Percentiles rank a stretch among this genome's conserved stretches.
These are phyloP conservation scores for Tetrax tetrax DNA, from an alignment of 2,113 vertebrate genomes.

Conservation along the genomic window DNA sequence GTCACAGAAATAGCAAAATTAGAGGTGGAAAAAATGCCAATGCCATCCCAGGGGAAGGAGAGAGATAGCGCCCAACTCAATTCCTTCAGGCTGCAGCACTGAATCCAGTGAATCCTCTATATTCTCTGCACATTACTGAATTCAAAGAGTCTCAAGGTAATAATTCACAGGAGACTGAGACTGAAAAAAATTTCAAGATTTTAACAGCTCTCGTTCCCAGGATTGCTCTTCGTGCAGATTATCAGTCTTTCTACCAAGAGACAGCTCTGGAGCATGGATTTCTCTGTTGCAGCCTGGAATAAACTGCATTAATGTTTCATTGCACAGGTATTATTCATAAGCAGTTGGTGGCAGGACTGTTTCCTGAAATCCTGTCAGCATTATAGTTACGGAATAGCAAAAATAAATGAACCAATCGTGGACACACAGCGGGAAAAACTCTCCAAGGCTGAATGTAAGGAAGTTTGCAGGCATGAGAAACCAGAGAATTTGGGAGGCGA, in stretches of 20 bases:
- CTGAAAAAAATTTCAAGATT: background rate
- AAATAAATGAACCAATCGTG: background rate
- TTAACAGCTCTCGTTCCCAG: background rate
- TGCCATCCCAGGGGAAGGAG: background rate
- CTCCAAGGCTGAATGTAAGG: background rate
- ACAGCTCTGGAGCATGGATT: background rate
- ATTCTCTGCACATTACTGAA: background rate
- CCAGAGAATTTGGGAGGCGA: background rate
- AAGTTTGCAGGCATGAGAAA: background rate
- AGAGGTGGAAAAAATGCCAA: background rate
- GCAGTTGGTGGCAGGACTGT: background rate
- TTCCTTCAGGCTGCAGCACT: background rate
- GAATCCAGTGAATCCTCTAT: background rate
- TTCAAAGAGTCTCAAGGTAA: background rate
- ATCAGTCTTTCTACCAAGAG: background rate
- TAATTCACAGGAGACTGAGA: background rate
- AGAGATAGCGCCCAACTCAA: background rate
- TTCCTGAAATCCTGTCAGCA: background rate
- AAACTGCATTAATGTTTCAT: background rate
- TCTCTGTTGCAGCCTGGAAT: background rate
- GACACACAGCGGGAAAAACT: background rate
- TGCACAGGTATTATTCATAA: slow-evolving; percentile 33
- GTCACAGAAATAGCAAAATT: background rate
- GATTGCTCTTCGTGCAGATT: background rate
- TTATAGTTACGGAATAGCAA: background rate